Conservation (phyloP, 1,140 invertebrate species). For the Diorhabda elongata region DNA sequence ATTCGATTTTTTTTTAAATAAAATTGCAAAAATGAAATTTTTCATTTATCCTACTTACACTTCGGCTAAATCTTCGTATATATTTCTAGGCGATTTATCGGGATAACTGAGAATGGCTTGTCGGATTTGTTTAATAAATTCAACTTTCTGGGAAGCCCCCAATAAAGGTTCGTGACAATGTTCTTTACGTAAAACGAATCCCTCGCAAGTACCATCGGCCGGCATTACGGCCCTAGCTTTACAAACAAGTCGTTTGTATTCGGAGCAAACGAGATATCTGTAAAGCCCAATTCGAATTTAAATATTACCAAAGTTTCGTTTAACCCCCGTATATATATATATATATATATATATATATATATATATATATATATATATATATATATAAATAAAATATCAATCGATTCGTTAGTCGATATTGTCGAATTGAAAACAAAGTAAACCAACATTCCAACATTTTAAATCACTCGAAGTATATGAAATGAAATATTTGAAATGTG, state of each 20-base stretch:
- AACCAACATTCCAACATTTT: too few species aligned
- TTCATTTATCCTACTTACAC: conserved; percentile 21
- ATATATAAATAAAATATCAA: too few species aligned
- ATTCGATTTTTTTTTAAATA: too few species aligned
- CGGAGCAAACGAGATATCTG: conserved; percentile 35
- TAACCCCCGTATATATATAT: too few species aligned
- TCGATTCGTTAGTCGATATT: too few species aligned
- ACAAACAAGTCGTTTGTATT: conserved; percentile 34
- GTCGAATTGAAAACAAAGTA: too few species aligned
- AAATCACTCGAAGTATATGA: too few species aligned
- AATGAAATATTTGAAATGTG: too few species aligned
- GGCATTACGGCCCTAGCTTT: conserved; percentile 32
- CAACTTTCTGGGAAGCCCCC: conserved; percentile 3
- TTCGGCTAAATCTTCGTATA: conserved; percentile 18
- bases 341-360: too few species aligned
- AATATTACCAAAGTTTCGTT: too few species aligned
- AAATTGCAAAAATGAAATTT: too few species aligned
- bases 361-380: too few species aligned
- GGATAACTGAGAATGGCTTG: conserved; percentile 13
- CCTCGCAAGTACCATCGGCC: conserved; percentile 21
- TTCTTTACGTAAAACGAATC: conserved; percentile 26
- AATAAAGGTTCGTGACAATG: conserved; percentile 35
- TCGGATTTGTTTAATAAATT: conserved; percentile 23
- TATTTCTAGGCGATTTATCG: conserved; percentile 11
- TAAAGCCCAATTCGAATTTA: neutral